phyloP scores from a whole-genome alignment of 2,113 vertebrate genomes.

The Odontophorus gujanensis region DNA sequence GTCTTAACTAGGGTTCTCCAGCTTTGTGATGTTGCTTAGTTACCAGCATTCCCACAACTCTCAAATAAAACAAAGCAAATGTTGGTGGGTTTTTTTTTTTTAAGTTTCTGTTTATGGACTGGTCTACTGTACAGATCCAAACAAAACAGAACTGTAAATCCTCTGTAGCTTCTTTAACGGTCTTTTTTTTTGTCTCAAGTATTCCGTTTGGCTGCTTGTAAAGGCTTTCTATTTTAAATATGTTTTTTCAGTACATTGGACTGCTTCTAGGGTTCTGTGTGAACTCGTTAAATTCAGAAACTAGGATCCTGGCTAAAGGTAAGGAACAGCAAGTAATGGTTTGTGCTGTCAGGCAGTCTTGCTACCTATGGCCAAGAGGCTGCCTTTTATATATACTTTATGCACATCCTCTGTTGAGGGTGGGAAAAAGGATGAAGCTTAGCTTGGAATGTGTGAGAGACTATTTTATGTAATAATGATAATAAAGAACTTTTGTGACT shows the following conservation, averaged over 20 bases:
- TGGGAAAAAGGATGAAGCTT: neutral
- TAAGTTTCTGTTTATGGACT: constrained; percentile 4
- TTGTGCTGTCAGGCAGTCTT: neutral
- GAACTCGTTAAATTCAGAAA: neutral
- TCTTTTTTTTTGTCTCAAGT: neutral
- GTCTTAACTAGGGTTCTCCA: constrained; percentile 57
- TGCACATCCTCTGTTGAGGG: neutral
- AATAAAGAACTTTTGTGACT: neutral
- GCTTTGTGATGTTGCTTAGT: constrained; percentile 68
- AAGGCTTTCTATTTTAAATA: neutral
- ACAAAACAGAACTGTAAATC: constrained; percentile 40
- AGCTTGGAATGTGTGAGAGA: neutral
- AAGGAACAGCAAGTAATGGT: neutral
- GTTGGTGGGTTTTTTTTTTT: neutral
- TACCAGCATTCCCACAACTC: constrained; percentile 56
- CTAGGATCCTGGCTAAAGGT: neutral
- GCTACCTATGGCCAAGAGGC: neutral
- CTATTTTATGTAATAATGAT: neutral
- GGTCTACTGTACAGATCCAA: constrained; percentile 19
- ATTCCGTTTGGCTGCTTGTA: neutral
- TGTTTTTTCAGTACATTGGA: neutral
- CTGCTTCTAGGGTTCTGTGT: neutral
- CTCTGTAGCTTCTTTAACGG: neutral
- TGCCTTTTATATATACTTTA: neutral
- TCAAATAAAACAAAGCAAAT: constrained; percentile 54